Evolutionary conservation across 1,140 invertebrate genomes (phyloP), one percentile per base, ranked within the genome.

Genomic region (Anoplolepis gracilipes): DNA sequence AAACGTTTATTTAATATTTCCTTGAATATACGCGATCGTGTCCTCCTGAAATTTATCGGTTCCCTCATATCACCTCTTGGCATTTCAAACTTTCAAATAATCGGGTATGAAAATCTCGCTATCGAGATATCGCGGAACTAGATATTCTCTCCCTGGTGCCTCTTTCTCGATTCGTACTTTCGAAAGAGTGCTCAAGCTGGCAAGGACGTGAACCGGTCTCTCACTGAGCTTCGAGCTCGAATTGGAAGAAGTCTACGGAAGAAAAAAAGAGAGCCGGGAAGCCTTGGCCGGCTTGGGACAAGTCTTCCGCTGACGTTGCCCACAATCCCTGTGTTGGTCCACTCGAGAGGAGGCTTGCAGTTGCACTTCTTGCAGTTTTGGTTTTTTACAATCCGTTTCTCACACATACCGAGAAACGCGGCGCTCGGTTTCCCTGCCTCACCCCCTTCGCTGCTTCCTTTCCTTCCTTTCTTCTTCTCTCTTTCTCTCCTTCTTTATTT

Each of bases 331-430:
- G 88, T 86, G 88, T 88, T 91, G 90, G 82, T 88, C 72, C 78
- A 85, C 86, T 88, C 88, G 84, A 42, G 78, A 30, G 72, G 36
- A 90, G 61, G 82, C 53, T 88, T 84, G 84, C 88, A 90, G 87
- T 90, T 90, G 91, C 87, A 87, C 89, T 90, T 90, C 91, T 91
- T 91, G 90, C 90, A 92, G 90, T 92, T 90, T 92, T 77, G 84
- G 70, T 91, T 92, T 90, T n/a, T 92, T 91, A 64, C 90, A 64
- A 72, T 46, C n/a, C 67, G 75, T 73, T 89, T 87, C 88, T 75
- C 79, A 85, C 88, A 77, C 81, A 89, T 84, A 85, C 88, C 19
- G 67, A 72, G 73, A 78, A 25, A 49, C 61, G 88, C 85, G 86
- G 55, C 30, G 28, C 85, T 85, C 72, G 78, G 57, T 67, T 85